Base-by-base conservation (phyloP, 2,113 vertebrate genomes). In the Oreochromis niloticus region DNA sequence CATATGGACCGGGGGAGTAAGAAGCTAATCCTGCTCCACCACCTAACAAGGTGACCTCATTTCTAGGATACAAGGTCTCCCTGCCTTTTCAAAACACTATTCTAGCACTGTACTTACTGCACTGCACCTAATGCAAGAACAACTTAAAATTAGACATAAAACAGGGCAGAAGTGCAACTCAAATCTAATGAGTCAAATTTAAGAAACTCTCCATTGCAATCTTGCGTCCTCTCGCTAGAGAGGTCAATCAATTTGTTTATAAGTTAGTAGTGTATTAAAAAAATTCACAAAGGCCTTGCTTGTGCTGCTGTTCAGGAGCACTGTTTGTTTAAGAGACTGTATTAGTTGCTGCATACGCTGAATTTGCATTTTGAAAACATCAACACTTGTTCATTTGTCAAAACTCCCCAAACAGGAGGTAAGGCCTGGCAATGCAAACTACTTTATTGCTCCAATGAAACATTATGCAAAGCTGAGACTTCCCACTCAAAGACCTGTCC, bases 11-110 rank as follows among this genome's bases (percentile, higher is more conserved):
- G 61, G 48, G 87, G 92, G 89, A 92, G 91, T 94, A 95, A 95
- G 94, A 94, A 89, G 93, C 90, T 95, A 94, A 95, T 95, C 94
- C 93, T 91, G 85, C 90, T 92, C 85, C 79, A 61, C 85, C 87
- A 92, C 85, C 93, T 91, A 92, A 93, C 91, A 89, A 95, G 93
- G 94, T 95, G 93, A 94, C 95, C 95, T 95, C 91, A 87, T 95
- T 94, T 94, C 91, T 84, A 93, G 82, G 92, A 93, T 85, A 89
- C 82, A 84, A 89, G 84, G 84, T 91, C 87, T 92, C 24, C 50
- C 56, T 91, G 82, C 73, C 84, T 84, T 91, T 88, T 80, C 48
- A 93, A 91, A 87, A 83, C 85, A 91, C 71, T 6, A 81, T 63
- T 89, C 81, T 52, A 82, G 50, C 46, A 36, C 79, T 86, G 55